A percentile compares a stretch with the other conserved stretches of the same genome.
phyloP scores from a whole-genome alignment of 53 echinoderm and acorn worm species.

The Mesocentrotus franciscanus region DNA sequence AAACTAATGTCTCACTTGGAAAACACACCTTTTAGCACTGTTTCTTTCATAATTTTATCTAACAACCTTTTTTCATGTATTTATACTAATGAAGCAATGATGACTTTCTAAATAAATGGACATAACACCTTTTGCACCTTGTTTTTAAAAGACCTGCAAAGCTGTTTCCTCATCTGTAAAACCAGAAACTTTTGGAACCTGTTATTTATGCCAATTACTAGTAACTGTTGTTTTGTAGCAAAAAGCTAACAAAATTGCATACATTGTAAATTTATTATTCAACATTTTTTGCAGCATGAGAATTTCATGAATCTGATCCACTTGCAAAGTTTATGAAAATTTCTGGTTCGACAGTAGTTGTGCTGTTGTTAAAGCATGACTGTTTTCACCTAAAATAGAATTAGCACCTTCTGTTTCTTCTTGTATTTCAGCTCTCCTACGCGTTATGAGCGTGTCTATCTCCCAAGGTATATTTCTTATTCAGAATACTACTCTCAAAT shows the following conservation, averaged over 20 bases:
- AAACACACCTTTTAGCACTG: neutral
- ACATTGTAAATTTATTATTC: too few species aligned
- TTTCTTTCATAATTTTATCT: neutral
- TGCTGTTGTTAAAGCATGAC: neutral
- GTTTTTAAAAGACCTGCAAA: neutral
- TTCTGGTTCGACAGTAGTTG: neutral
- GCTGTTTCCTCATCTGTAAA: neutral
- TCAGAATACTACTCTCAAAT: neutral
- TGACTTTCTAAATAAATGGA: neutral
- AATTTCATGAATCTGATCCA: too few species aligned
- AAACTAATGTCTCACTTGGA: neutral
- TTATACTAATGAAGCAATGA: neutral
- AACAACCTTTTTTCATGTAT: neutral
- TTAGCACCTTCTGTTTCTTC: slow-evolving; percentile 20
- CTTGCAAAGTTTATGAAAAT: neutral
- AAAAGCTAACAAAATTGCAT: neutral
- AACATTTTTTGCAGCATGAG: too few species aligned
- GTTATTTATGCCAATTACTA: neutral
- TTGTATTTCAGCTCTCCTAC: slow-evolving; percentile 45
- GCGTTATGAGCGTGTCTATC: slow-evolving; percentile 46
- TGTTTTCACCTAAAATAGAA: neutral
- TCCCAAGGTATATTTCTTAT: slow-evolving; percentile 22
- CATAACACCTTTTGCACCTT: slow-evolving; percentile 1
- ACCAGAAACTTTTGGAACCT: neutral
- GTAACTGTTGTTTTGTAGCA: neutral